Evolutionary conservation across 2,888 invertebrate species (phyloP).

Genomic region (Busseola fusca): DNA sequence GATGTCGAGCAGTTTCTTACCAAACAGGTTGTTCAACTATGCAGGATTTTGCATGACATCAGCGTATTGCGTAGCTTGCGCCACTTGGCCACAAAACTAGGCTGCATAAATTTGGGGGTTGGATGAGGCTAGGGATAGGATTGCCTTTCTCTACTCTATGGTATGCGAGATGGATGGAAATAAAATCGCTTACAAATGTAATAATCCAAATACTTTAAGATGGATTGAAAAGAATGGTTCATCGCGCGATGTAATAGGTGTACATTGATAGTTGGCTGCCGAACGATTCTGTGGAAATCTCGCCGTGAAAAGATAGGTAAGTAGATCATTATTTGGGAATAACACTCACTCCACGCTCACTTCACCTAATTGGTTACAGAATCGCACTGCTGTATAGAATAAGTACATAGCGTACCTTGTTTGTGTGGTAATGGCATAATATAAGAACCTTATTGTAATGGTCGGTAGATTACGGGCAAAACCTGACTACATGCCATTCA

Average conservation of each 20-base stretch:
- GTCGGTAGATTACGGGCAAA: constrained; percentile 10
- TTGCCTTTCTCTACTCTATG: not conserved
- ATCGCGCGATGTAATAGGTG: not conserved
- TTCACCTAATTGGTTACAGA: too few relatives aligned
- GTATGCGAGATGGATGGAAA: not conserved
- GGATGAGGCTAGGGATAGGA: not conserved
- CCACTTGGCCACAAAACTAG: too few relatives aligned
- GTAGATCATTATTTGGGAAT: too few relatives aligned
- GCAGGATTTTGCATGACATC: too few relatives aligned
- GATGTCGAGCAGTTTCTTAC: too few relatives aligned
- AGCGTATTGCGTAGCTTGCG: too few relatives aligned
- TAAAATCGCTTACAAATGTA: not conserved
- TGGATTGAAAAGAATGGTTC: not conserved
- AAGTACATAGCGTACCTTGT: not conserved
- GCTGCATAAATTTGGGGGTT: not conserved
- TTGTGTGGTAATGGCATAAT: constrained; percentile 12
- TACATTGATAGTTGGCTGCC: too few relatives aligned
- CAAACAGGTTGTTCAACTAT: too few relatives aligned
- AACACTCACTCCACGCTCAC: too few relatives aligned
- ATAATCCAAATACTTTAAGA: not conserved
- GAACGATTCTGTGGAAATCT: too few relatives aligned
- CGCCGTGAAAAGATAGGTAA: too few relatives aligned
- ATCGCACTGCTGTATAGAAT: not conserved
- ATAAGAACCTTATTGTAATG: not conserved
- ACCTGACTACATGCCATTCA: constrained; percentile 22